Evolutionary conservation across 2,113 vertebrate species (phyloP), one percentile per base, ranked within the genome.

Genomic region (Malurus alboscapulatus): DNA sequence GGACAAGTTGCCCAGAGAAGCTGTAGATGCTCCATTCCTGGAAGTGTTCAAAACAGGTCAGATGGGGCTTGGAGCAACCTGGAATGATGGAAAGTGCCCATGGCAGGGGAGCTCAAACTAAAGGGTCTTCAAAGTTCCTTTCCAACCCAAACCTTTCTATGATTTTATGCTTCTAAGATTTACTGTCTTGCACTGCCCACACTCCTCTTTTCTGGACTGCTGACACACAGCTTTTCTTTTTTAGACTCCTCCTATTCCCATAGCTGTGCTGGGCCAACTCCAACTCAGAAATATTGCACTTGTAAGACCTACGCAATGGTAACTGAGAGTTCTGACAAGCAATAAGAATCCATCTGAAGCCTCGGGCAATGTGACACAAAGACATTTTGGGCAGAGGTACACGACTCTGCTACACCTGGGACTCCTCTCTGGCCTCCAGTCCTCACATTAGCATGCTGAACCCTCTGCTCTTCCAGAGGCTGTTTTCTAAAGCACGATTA

Each of bases 231-330:
- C 32, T 91, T 93, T 53, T 82, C 67, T 18, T 51, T 85, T 92
- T 80, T 12, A 90, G 42, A 22, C 75, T 69, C 25, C 81, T 91
- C 81, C 71, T 79, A 66, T 87, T 93, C 90, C 87, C 78, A 45
- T 10, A 73, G 92, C 74, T n/a, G 12, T 68, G 71, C 63, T 83
- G 78, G 67, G 82, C 54, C 50, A 91, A 22, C 26, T 94, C 71
- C 82, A 80, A 27, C 66, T 88, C 82, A 90, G 53, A 94, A 95
- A 94, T 83, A 92, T 2, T 92, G 85, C 78, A 73, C 87, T 83
- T 87, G 21, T 34, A 73, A 85, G 85, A 88, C 51, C 40, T 55
- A 79, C 2, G 3, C 59, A 69, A n/a, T 1, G 5, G 54, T 79
- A 86, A 87, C 40, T 25, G 22, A 5, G 11, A 87, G 58, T 68